These are phyloP conservation scores for Felis chaus DNA, from an alignment of 2,113 vertebrate species.

Conservation along the genomic window DNA sequence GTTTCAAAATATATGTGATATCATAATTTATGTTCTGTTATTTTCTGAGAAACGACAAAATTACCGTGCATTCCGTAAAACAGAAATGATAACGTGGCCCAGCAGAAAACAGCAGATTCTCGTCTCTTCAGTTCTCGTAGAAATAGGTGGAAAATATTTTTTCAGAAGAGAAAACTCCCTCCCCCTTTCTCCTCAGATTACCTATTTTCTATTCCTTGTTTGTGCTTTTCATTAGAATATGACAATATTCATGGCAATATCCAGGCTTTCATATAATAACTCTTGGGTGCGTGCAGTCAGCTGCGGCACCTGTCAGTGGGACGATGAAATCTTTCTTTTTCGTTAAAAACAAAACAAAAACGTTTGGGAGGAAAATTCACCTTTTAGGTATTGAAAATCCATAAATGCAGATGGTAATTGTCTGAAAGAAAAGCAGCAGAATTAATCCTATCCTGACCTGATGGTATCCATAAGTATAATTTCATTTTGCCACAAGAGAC, in stretches of 20 bases:
- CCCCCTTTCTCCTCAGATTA: slow-evolving; percentile 78
- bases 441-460: slow-evolving; percentile 69
- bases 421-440: slow-evolving; percentile 65
- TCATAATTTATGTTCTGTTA: slow-evolving; percentile 39
- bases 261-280: slow-evolving; percentile 85
- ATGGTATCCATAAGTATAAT: slow-evolving; percentile 57
- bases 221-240: slow-evolving; percentile 87
- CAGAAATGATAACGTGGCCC: not conserved
- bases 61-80: not conserved
- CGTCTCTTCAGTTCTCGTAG: slow-evolving; percentile 86
- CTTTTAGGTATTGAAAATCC: slow-evolving; percentile 45
- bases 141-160: slow-evolving; percentile 60
- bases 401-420: slow-evolving; percentile 57
- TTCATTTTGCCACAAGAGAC: slow-evolving; percentile 55
- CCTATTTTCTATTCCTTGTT: slow-evolving; percentile 83
- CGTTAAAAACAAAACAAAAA: slow-evolving; percentile 69
- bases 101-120: slow-evolving; percentile 83
- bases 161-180: slow-evolving; percentile 70
- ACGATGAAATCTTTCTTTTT: slow-evolving; percentile 69
- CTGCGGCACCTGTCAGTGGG: slow-evolving; percentile 65
- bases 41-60: slow-evolving; percentile 54
- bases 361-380: slow-evolving; percentile 53
- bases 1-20: slow-evolving; percentile 57
- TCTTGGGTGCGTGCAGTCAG: slow-evolving; percentile 62
- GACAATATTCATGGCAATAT: slow-evolving; percentile 87